Evolutionary conservation across 2,113 vertebrate genomes (phyloP).

Genomic region (Heteronetta atricapilla): DNA sequence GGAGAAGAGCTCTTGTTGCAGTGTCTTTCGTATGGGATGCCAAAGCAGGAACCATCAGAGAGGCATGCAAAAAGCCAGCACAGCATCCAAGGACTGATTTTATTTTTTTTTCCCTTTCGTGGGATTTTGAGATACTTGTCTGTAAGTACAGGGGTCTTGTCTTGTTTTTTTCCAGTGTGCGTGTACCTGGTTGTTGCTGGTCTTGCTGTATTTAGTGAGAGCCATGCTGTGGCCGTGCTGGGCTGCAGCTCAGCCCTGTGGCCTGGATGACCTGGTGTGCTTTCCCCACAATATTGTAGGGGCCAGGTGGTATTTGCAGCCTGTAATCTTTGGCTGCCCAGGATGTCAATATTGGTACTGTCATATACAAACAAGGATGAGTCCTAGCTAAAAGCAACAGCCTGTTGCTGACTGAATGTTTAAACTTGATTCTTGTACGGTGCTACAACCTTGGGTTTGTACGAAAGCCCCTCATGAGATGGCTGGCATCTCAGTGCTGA

Average conservation of each 20-base stretch:
- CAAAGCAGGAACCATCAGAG: background rate
- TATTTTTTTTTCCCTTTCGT: background rate
- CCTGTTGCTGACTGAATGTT: background rate
- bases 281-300: background rate
- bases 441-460: background rate
- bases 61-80: background rate
- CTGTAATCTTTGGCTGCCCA: background rate
- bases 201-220: background rate
- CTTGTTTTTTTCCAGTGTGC: background rate
- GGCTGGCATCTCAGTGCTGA: background rate
- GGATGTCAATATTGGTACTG: background rate
- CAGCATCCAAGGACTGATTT: background rate
- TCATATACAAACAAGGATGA: background rate
- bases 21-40: background rate
- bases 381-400: background rate
- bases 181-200: too few species aligned
- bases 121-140: background rate
- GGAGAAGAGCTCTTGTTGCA: background rate
- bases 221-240: background rate
- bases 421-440: background rate
- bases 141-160: background rate
- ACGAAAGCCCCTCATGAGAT: background rate
- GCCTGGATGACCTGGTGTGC: background rate
- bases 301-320: background rate
- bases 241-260: background rate